Base-by-base conservation (phyloP, 2,113 vertebrate species). In the Grantiella picta region DNA sequence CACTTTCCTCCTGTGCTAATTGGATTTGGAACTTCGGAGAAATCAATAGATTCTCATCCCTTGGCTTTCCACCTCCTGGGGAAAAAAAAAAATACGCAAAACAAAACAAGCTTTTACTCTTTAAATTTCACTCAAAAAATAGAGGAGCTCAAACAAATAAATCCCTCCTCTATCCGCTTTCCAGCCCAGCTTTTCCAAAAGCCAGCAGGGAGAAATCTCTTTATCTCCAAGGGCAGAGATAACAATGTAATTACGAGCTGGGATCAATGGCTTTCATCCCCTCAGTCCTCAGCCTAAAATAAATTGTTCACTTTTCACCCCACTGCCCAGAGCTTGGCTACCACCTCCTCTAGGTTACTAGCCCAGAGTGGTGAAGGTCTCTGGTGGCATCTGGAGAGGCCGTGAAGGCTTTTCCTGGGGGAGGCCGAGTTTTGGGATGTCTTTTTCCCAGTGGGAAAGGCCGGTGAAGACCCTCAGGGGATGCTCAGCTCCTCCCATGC, bases 41-140 rank as follows among this genome's bases (percentile, higher is more conserved):
- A 76, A 96, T 97, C 98, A 35, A 96, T 98, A 94, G 94, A 91
- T 96, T 92, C 92, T 96, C 96, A 92, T 95, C 20, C 19, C 44
- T 45, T 18, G 15, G 44, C 36, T 54, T 80, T 76, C 42, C 25
- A 21, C 19, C 38, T 80, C 79, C 86, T 15, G 8, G 16, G 15
- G 18, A 0, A 1, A 2, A 5, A 3, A 17, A 31, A 52, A 12
- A 27, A 7, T 0, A 1, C 35, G 68, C 50, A 4, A 64, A 79
- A 66, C 8, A 65, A 76, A 45, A 4, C 29, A 44, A 82, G 53
- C 7, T 66, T 73, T 22, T 35, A 15, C 52, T 78, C 57, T 93
- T 94, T 69, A 96, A 92, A 72, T 82, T 89, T 91, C 25, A 36
- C 63, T 63, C 86, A 65, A 91, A 93, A 96, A 96, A 68, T 7